Conservation (phyloP, 2,888 invertebrate genomes). For the Thera obeliscata region DNA sequence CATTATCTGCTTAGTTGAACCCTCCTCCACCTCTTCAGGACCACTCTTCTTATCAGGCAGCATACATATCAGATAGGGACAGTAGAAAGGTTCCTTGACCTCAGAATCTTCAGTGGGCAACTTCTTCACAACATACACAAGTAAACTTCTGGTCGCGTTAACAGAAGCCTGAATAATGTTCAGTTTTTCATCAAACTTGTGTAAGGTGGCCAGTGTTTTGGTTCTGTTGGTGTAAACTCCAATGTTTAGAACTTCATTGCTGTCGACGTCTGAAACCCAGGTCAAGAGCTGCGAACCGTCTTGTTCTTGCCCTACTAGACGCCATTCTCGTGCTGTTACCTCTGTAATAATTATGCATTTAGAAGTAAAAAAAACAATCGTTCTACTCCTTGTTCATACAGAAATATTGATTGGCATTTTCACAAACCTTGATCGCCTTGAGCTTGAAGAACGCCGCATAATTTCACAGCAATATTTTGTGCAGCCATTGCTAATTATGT, state of each 20-base stretch:
- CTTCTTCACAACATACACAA: conserved; percentile 88
- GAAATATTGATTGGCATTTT: conserved; percentile 35
- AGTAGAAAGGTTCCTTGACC: conserved; percentile 80
- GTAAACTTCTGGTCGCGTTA: conserved; percentile 87
- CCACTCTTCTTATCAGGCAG: conserved; percentile 67
- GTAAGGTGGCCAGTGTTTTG: conserved; percentile 85
- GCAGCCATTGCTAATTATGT: conserved; percentile 59
- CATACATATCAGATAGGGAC: conserved; percentile 86
- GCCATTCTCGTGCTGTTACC: conserved; percentile 89
- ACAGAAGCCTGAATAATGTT: conserved; percentile 93
- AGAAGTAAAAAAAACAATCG: conserved; percentile 7
- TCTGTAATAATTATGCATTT: conserved; percentile 66
- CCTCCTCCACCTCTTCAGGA: conserved; percentile 75
- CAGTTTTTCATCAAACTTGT: conserved; percentile 85
- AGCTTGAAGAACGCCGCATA: conserved; percentile 82
- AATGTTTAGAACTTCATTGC: conserved; percentile 72
- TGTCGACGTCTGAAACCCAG: conserved; percentile 81
- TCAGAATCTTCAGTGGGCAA: conserved; percentile 60
- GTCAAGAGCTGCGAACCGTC: conserved; percentile 89
- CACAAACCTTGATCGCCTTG: conserved; percentile 77
- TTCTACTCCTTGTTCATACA: conserved; percentile 15
- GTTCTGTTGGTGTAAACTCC: conserved; percentile 86
- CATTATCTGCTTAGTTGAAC: conserved; percentile 89
- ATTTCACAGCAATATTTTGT: conserved; percentile 84
- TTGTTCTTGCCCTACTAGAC: conserved; percentile 91